These are phyloP conservation scores for Drosophila willistoni DNA, from an alignment of 1,140 invertebrate species.

Conservation along the genomic window DNA sequence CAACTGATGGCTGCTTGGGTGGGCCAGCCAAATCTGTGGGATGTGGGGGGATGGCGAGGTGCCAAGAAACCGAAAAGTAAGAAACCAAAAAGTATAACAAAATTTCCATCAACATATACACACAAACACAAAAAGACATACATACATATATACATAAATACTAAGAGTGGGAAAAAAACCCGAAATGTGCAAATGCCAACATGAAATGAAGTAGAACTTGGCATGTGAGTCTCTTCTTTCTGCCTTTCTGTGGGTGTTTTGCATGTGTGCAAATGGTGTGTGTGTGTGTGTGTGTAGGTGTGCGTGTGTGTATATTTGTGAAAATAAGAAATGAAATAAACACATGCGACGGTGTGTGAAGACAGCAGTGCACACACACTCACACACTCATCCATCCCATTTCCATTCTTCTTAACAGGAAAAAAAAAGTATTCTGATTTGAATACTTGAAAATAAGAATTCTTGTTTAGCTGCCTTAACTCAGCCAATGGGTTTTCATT, in stretches of 20 bases:
- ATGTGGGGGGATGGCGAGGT: constrained; percentile 1
- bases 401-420: neutral
- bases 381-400: neutral
- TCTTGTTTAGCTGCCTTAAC: neutral
- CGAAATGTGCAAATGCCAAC: constrained; percentile 66
- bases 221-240: constrained; percentile 33
- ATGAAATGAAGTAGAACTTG: constrained; percentile 66
- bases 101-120: constrained; percentile 60
- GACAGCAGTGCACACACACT: neutral
- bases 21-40: neutral
- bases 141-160: constrained; percentile 11
- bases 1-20: constrained; percentile 6
- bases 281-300: neutral
- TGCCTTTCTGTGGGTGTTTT: constrained; percentile 16
- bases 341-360: constrained; percentile 58
- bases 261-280: too few relatives aligned
- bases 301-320: constrained; percentile 25
- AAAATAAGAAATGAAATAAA: constrained; percentile 70
- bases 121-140: constrained; percentile 22
- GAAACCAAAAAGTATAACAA: constrained; percentile 69
- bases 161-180: constrained; percentile 14
- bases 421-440: constrained; percentile 5
- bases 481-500: neutral
- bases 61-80: constrained; percentile 42
- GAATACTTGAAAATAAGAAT: constrained; percentile 26